phyloP scores from a whole-genome alignment of 2,888 invertebrate species.

The Apotomis betuletana region DNA sequence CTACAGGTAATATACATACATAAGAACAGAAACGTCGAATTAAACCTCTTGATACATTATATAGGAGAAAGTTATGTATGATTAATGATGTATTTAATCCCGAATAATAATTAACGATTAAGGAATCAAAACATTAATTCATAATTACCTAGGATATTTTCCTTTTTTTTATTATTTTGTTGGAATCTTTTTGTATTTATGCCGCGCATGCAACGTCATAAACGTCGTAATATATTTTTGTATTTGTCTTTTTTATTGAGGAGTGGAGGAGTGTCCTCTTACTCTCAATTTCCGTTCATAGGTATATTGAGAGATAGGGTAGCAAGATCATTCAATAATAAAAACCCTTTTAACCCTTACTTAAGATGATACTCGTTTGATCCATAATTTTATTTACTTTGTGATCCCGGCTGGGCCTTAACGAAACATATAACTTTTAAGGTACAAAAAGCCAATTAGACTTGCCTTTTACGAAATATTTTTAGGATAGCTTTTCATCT shows the following conservation, averaged over 20 bases:
- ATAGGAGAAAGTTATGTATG: too few relatives aligned
- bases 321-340: conserved; percentile 38
- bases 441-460: conserved; percentile 26
- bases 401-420: conserved; percentile 13
- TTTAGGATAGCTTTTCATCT: not conserved
- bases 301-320: conserved; percentile 27
- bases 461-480: not conserved
- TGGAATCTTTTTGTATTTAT: too few relatives aligned
- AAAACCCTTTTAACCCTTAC: conserved; percentile 37
- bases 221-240: not conserved
- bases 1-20: too few relatives aligned
- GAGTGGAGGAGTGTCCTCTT: conserved; percentile 8
- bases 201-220: too few relatives aligned
- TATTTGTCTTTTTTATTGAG: not conserved
- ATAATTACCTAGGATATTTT: too few relatives aligned
- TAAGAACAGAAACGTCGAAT: too few relatives aligned
- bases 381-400: conserved; percentile 40
- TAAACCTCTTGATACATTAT: too few relatives aligned
- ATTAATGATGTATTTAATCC: too few relatives aligned
- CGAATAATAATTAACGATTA: too few relatives aligned
- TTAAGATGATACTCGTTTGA: conserved; percentile 37
- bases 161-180: too few relatives aligned
- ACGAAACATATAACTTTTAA: conserved; percentile 23
- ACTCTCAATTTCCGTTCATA: conserved; percentile 14
- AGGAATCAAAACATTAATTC: too few relatives aligned